Base-by-base conservation (phyloP, 2,113 vertebrate genomes). In the Grantiella picta region DNA sequence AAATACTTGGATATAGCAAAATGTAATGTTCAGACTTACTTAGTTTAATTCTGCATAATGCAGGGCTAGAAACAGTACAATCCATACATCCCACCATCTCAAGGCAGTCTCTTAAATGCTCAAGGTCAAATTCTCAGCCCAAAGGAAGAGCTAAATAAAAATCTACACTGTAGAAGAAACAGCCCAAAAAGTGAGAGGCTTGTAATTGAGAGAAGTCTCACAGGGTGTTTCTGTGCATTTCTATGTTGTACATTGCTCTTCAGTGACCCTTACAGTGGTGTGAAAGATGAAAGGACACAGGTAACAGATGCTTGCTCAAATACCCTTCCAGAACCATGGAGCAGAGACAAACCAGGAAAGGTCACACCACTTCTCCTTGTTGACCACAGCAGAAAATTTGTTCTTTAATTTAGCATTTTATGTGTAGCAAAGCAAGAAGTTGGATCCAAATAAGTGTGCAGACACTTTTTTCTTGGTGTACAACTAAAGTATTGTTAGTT, bases 1-100 rank as follows among this genome's bases (percentile, higher is more conserved):
- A 96, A 95, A 95, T 97, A 95, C 71, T 95, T 97, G 86, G 79
- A 82, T 95, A 5, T 44, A 75, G 63, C 44, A 85, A 94, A 92
- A 89, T 90, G 40, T 12, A 65, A 52, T 59, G 77, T 94, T 96
- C 92, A 82, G 79, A 59, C 53, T 78, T 38, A 79, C 88, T 96
- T 96, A 95, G 92, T 91, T 94, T 86, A 83, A 65, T 96, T 91
- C 80, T 91, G 0, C n/a, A 22, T 89, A 86, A 36, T 82, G 57
- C 42, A 76, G 36, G 54, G 31, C 68, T 94, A 90, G 64, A 79
- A 89, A 91, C 50, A 86, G 68, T 81, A 50, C 49, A 72, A 7
- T 60, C 60, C 40, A 23, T 4, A 7, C 0, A 12, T 76, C 69
- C 65, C 85, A 77, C 53, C 36, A 54, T 68, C 68, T 27, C 61